Evolutionary conservation across 23 tunicate genomes (phyloP), one percentile per base, ranked within the genome.

Genomic region (Ciona savignyi): DNA sequence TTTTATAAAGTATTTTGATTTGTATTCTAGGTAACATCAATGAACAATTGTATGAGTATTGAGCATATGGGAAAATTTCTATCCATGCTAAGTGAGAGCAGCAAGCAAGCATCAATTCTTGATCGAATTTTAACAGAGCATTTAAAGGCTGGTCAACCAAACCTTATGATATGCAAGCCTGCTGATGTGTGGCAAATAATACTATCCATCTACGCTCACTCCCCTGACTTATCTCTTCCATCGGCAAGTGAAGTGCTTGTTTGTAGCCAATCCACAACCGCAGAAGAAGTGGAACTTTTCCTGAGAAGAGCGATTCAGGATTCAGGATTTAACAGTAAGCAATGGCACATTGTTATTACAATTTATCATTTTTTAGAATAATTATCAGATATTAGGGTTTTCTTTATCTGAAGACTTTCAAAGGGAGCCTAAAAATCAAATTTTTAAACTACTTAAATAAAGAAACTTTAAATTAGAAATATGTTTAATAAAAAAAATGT

Each of bases 281-380:
- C 34, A 2, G 88, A 83, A 66, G 88, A 83, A 9, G 73, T 83
- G n/a, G 88, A 76, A 35, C 42, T 81, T 31, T 69, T 77, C 22
- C 67, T 83, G 21, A 29, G 88, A 76, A 30, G 88, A 68, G 81
- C 88, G 23, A 83, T 83, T 35, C 25, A 15, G 68, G 48, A 11
- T 6, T 65, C 76, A 11, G 69, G n/a, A n/a, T n/a, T n/a, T n/a
- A n/a, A n/a, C n/a, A n/a, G n/a, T n/a, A n/a, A n/a, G n/a, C n/a
- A n/a, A n/a, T n/a, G n/a, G n/a, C n/a, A n/a, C n/a, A n/a, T n/a
- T n/a, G n/a, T n/a, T n/a, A n/a, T n/a, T n/a, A n/a, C n/a, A n/a
- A n/a, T n/a, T n/a, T n/a, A n/a, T n/a, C n/a, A n/a, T n/a, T n/a
- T n/a, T n/a, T n/a, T n/a, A n/a, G n/a, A n/a, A n/a, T n/a, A 49